These are phyloP conservation scores for Gymnorhina tibicen DNA, from an alignment of 2,113 vertebrate genomes.

Conservation along the genomic window DNA sequence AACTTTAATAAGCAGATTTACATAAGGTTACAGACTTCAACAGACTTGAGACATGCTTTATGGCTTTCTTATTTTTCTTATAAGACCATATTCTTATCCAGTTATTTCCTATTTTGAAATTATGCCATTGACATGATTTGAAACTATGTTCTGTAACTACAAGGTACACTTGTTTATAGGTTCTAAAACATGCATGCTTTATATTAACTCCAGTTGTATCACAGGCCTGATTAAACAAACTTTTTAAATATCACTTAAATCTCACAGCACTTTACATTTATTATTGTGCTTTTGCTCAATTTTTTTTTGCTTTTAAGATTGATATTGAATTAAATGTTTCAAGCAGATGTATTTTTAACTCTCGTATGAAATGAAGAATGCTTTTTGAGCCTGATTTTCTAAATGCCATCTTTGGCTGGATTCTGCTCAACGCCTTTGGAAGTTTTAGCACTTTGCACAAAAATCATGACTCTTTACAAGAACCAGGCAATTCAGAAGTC, in stretches of 20 bases:
- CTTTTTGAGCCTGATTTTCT: background rate
- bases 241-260: background rate
- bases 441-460: background rate
- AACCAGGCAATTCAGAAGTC: background rate
- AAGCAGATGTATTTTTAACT: background rate
- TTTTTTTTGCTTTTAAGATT: background rate
- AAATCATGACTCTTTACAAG: background rate
- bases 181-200: background rate
- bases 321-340: background rate
- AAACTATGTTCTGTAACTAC: background rate
- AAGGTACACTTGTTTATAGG: background rate
- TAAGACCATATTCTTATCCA: background rate
- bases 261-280: background rate
- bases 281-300: fast-evolving
- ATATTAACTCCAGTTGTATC: background rate
- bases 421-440: background rate
- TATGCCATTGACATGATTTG: background rate
- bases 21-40: background rate
- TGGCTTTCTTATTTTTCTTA: background rate
- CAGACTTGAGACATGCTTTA: background rate
- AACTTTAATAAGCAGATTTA: background rate
- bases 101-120: background rate
- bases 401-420: background rate
- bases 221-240: background rate
- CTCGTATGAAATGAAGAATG: background rate